Base-by-base conservation (phyloP, 35 echinoderm and acorn worm species). In the Anneissia japonica region DNA sequence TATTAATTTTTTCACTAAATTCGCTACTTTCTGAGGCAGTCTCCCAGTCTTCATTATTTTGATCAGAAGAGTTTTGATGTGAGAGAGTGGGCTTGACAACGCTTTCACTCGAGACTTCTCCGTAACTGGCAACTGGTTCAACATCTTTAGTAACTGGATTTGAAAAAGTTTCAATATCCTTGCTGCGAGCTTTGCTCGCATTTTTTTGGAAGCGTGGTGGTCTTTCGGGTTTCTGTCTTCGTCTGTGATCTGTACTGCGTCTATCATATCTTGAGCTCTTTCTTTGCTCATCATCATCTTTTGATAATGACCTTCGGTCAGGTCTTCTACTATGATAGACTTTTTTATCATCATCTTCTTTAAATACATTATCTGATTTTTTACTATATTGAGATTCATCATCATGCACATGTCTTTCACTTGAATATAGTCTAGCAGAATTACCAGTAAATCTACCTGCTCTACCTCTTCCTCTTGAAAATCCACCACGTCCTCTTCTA, bases 21-120 rank as follows among this genome's bases (percentile, higher is more conserved):
- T 99, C 91, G 40, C 96, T 99, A 84, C 96, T 99, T 89, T 99
- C 92, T 10, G 96, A 99, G n/a, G 96, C 96, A 16, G 96, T 99
- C 38, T 99, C 96, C 96, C 96, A 99, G 79, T 99, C 96, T 75
- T 94, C 96, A 87, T 99, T 99, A 82, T 93, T 93, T 45, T 85
- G 92, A 76, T 99, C 96, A 32, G 96, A 99, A 0, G 91, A 94
- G 79, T 93, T 93, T 79, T 94, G 96, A 35, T 90, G 91, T 0
- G 83, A 81, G 45, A 99, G 79, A 79, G 74, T 36, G 0, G 96
- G 89, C 56, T 82, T 93, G 21, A 23, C 76, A 36, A 77, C 73
- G 2, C 51, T 85, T 29, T 89, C 79, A 41, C 45, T 89, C 6
- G 46, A 40, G 7, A 38, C 74, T 13, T 81, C 86, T 55, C 76